Evolutionary conservation across 2,797 vertebrate genomes (phyloP), one percentile per base, ranked within the genome.

Genomic region (Melopsittacus undulatus): DNA sequence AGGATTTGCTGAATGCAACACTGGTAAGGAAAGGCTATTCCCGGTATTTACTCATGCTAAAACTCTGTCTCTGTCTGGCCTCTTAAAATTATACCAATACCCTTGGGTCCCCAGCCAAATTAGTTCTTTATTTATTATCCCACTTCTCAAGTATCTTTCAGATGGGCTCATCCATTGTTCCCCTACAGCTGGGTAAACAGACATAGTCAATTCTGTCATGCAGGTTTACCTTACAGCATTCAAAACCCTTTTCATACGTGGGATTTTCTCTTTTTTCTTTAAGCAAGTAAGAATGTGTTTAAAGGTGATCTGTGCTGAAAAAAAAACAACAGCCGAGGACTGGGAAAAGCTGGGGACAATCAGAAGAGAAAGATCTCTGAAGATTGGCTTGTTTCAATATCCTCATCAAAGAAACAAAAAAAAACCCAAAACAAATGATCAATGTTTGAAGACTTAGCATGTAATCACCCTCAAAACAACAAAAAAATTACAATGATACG

Each of bases 91-190:
- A 92, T 90, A 95, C 61, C 89, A 91, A 92, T 82, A 96, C 83
- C 76, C 88, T 76, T 90, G 92, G 87, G 83, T 88, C 51, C 18
- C 83, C 74, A 94, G 74, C 69, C 89, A 94, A 96, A 96, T 97
- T 92, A 96, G 56, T 91, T 94, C 87, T 93, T 93, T 95, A 95
- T 96, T 96, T 96, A 97, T 94, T 96, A 94, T 88, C 76, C 89
- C 54, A 34, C 48, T 91, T 92, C 89, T 92, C 80, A 92, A 94
- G 94, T 94, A 94, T 91, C 87, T 94, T 96, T 96, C 83, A 91
- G 67, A 86, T 46, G 46, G 59, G 66, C 70, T 96, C 77, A 86
- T 88, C 80, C 87, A 94, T 87, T 96, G 94, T 86, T 92, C 70
- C 79, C 1, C 2, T 91, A 88, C 94, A 96, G 92, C 92, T 95